Conservation (phyloP, 1,140 invertebrate genomes). For the Dendrolimus kikuchii region DNA sequence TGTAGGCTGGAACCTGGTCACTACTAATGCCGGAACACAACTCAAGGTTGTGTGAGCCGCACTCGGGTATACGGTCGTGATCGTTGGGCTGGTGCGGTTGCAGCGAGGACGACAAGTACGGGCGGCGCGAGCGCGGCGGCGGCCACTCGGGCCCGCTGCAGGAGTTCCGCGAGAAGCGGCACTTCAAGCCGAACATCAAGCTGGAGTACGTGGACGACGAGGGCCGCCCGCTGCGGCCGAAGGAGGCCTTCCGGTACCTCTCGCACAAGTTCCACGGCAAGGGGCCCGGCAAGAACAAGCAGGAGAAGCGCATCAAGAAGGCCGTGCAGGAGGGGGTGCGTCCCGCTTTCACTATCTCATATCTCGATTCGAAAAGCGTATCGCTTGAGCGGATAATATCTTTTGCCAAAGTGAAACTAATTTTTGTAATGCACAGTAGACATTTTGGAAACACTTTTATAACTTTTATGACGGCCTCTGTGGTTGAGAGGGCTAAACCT, state of each 20-base stretch:
- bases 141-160: constrained; percentile 88
- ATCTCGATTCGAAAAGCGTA: too few species aligned
- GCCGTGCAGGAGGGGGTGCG: constrained; percentile 91
- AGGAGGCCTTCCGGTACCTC: constrained; percentile 97
- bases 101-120: constrained; percentile 53
- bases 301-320: constrained; percentile 97
- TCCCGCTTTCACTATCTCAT: constrained; percentile 12
- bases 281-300: constrained; percentile 98
- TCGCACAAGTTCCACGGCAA: constrained; percentile 99
- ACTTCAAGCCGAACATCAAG: constrained; percentile 96
- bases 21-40: too few species aligned
- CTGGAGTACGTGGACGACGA: constrained; percentile 98
- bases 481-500: too few species aligned
- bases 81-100: too few species aligned
- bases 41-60: too few species aligned
- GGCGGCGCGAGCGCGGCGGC: constrained; percentile 39
- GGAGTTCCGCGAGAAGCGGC: constrained; percentile 95
- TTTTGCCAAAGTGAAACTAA: too few species aligned
- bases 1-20: too few species aligned
- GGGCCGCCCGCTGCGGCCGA: constrained; percentile 89
- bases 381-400: too few species aligned
- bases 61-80: too few species aligned
- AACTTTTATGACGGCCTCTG: too few species aligned
- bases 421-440: too few species aligned
- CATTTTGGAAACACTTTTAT: too few species aligned